Conservation (phyloP, 2,888 invertebrate genomes). For the Urechis unicinctus region DNA sequence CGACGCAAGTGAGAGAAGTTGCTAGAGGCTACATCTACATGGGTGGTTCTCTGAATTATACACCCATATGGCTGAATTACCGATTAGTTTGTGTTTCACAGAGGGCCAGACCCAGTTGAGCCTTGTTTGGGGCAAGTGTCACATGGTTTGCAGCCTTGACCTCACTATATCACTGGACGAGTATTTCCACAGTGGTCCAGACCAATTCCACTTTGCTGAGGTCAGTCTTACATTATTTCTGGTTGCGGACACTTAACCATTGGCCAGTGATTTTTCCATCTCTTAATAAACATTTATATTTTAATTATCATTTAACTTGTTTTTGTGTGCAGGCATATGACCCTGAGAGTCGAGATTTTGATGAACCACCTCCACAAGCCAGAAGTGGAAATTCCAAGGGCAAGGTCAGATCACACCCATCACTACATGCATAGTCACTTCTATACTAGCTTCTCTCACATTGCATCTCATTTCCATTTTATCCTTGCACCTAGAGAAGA, state of each 20-base stretch:
- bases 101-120: slow-evolving; percentile 11
- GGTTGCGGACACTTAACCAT: neutral
- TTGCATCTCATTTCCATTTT: no score
- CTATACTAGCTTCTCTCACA: no score
- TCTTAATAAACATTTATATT: no score
- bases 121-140: slow-evolving; percentile 65
- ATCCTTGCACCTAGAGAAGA: no score
- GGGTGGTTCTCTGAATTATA: neutral
- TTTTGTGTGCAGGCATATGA: slow-evolving; percentile 58
- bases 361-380: slow-evolving; percentile 61
- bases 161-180: slow-evolving; percentile 53
- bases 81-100: slow-evolving; percentile 5
- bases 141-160: slow-evolving; percentile 62
- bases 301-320: no score
- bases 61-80: neutral
- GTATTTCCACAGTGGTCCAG: slow-evolving; percentile 63
- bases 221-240: slow-evolving; percentile 17
- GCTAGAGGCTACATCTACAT: neutral
- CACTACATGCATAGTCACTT: no score
- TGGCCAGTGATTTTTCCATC: no score
- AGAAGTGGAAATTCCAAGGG: slow-evolving; percentile 58
- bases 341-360: slow-evolving; percentile 55
- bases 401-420: slow-evolving; percentile 53
- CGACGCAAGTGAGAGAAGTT: no score
- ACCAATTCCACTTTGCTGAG: slow-evolving; percentile 67